phyloP scores from a whole-genome alignment of 2,113 vertebrate genomes.

The Hassar affinis region DNA sequence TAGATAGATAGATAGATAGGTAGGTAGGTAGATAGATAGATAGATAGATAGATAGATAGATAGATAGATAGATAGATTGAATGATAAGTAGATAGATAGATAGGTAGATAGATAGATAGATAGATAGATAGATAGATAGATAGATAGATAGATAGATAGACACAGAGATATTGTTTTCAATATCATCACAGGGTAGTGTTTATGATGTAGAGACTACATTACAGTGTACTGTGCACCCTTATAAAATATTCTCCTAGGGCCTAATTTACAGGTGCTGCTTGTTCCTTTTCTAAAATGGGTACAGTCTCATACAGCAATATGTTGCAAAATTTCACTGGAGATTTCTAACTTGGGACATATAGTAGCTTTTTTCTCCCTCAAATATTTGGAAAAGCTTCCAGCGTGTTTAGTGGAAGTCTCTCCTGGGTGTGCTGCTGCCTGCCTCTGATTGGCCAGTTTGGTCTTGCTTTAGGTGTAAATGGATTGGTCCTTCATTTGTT shows the following conservation, averaged over 20 bases:
- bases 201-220: neutral
- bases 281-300: neutral
- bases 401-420: neutral
- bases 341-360: slow-evolving; percentile 15
- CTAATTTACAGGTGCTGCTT: neutral
- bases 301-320: neutral
- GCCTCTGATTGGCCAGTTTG: neutral
- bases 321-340: slow-evolving; percentile 12
- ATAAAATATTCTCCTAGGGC: neutral
- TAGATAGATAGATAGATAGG: too few relatives aligned
- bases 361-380: neutral
- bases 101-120: too few relatives aligned
- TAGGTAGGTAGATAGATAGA: too few relatives aligned
- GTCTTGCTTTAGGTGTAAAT: neutral
- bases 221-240: neutral
- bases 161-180: neutral
- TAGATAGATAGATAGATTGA: too few relatives aligned
- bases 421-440: neutral
- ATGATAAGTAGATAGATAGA: too few relatives aligned
- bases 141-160: too few relatives aligned
- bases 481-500: neutral
- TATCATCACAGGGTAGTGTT: neutral
- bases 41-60: too few relatives aligned
- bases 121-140: too few relatives aligned
- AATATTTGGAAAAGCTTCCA: neutral